Conservation (phyloP, 2,888 invertebrate genomes). For the Chymomyza fuscimana region DNA sequence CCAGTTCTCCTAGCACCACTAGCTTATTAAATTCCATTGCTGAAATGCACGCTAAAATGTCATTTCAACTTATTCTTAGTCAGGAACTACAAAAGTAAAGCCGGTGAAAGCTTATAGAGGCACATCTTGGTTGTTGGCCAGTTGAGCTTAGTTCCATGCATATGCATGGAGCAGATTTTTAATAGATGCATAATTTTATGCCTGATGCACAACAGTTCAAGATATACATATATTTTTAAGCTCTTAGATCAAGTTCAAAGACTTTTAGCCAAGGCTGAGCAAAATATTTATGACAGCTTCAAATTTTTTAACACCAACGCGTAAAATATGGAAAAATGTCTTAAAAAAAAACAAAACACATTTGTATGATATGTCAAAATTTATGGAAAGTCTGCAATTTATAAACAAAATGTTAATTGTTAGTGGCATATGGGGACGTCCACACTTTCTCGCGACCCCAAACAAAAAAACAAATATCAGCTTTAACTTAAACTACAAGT, state of each 20-base stretch:
- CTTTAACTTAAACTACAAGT: conserved; percentile 35
- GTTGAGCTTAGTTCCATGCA: background rate
- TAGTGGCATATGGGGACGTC: conserved; percentile 29
- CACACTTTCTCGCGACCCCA: conserved; percentile 55
- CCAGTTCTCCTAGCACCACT: background rate
- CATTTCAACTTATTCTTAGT: background rate
- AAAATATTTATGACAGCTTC: background rate
- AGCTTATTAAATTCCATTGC: background rate
- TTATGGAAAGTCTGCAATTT: conserved; percentile 44
- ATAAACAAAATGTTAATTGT: conserved; percentile 66
- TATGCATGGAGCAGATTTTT: background rate
- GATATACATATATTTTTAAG: background rate
- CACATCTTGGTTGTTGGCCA: background rate
- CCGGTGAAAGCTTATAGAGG: conserved; percentile 32
- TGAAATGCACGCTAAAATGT: background rate
- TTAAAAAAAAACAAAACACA: background rate
- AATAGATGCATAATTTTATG: background rate
- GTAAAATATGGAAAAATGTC: background rate
- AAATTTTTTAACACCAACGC: background rate
- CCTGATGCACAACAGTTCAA: too few species aligned
- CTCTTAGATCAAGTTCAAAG: conserved; percentile 48
- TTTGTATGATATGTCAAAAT: conserved; percentile 29
- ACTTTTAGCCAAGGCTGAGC: conserved; percentile 2
- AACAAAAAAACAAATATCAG: conserved; percentile 12
- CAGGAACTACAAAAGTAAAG: background rate